These are phyloP conservation scores for Mastomys coucha DNA, from an alignment of 2,113 vertebrate species.

Conservation along the genomic window DNA sequence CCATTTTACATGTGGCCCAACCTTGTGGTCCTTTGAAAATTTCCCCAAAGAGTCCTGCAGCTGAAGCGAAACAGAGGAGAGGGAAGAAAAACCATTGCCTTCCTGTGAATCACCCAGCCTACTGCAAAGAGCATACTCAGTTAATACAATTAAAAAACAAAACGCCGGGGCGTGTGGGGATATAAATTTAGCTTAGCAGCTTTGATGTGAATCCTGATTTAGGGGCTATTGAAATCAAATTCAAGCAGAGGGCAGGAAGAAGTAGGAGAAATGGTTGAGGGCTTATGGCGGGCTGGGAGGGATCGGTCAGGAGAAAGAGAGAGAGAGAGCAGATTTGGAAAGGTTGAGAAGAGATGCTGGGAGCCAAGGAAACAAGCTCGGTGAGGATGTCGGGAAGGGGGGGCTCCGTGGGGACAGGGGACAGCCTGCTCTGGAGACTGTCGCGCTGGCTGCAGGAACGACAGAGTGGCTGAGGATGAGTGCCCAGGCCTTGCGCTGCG, in stretches of 20 bases:
- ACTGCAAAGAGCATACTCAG: conserved; percentile 75
- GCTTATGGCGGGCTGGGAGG: conserved; percentile 11
- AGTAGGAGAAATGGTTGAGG: conserved; percentile 64
- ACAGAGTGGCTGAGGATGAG: conserved; percentile 24
- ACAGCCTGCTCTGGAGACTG: not conserved
- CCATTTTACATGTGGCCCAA: not conserved
- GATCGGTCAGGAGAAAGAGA: not conserved
- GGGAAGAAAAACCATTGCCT: not conserved
- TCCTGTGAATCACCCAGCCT: conserved; percentile 39
- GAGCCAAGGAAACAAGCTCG: not conserved
- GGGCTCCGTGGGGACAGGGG: not conserved
- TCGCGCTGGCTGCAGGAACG: not conserved
- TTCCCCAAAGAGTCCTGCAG: not conserved
- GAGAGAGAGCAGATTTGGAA: conserved; percentile 50
- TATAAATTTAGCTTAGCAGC: conserved; percentile 78
- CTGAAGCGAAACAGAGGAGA: conserved; percentile 9
- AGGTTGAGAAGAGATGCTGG: not conserved
- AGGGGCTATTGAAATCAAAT: conserved; percentile 73
- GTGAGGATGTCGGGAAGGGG: conserved; percentile 50
- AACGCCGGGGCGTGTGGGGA: conserved; percentile 69
- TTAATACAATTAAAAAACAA: conserved; percentile 81
- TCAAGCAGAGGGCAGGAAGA: conserved; percentile 68
- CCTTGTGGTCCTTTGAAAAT: conserved; percentile 50
- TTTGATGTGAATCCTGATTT: conserved; percentile 69
- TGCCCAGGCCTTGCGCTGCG: conserved; percentile 69